Base-by-base conservation (phyloP, 2,797 vertebrate species). In the Microchirus variegatus region DNA sequence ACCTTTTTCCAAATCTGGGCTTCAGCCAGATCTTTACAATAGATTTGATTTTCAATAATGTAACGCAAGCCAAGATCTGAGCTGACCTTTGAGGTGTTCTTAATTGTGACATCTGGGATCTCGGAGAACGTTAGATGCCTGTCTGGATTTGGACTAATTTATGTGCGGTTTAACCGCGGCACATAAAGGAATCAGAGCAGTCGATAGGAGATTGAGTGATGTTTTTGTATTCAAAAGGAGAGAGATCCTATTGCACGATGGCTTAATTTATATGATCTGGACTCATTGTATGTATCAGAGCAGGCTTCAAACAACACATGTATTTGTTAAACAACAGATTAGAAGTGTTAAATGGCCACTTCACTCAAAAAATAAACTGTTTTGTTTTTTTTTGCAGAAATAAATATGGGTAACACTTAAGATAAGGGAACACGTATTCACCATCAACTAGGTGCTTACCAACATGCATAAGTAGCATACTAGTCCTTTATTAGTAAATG, bases 1-100 rank as follows among this genome's bases (percentile, higher is more conserved):
- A 83, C 83, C 81, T 85, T 88, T 88, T 72, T 77, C 77, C 67
- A 4, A 53, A 81, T 72, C 83, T 64, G 56, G 37, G 54, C 51
- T 44, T 57, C 5, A 56, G 49, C 38, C 22, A 22, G 60, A 89
- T 86, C 84, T 76, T 89, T 84, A 79, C 72, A 63, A 54, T 67
- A 66, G 47, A 70, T 90, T 92, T 88, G 90, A 91, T 92, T 91
- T 90, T 89, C 88, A 86, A 91, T 91, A 90, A 60, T 37, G 55
- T 46, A 52, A 59, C 68, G 18, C 7, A 6, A 58, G 22, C 59
- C 1, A 13, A 81, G 77, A 80, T 85, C 74, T 56, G 63, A 51
- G 61, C 57, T 82, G 86, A 92, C 89, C 87, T 92, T 92, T 90
- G 62, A 72, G 53, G 44, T 15, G 59, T 35, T 77, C 66, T 81